A percentile compares a stretch with the other conserved stretches of the same genome.
Conservation (phyloP, 2,797 vertebrate species). For the Emys orbicularis region DNA sequence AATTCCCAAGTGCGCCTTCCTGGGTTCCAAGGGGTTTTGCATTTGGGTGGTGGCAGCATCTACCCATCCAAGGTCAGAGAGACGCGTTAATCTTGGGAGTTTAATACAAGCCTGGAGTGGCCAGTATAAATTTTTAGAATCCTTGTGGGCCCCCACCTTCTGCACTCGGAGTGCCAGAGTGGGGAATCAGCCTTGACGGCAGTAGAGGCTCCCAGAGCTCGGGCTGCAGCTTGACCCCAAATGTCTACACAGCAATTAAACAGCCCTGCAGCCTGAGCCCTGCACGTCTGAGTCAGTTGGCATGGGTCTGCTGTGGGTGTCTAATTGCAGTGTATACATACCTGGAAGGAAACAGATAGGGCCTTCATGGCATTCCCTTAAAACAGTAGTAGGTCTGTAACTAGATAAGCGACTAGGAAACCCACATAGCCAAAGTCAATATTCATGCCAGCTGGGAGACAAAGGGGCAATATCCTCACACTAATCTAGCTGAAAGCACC, state of each 20-base stretch:
- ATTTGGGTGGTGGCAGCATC: too few relatives aligned
- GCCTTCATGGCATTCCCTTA: constrained; percentile 34
- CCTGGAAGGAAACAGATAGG: not conserved
- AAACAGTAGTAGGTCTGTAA: constrained; percentile 36
- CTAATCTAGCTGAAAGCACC: not conserved
- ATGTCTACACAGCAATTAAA: too few relatives aligned
- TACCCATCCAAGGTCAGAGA: too few relatives aligned
- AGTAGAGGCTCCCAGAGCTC: not conserved
- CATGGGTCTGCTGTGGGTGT: not conserved
- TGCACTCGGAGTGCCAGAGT: too few relatives aligned
- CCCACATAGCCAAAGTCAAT: not conserved
- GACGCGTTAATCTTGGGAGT: too few relatives aligned
- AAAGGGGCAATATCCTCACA: not conserved
- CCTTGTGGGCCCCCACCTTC: too few relatives aligned
- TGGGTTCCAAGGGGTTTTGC: too few relatives aligned
- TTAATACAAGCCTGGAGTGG: too few relatives aligned
- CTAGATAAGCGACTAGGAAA: not conserved
- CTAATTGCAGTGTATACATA: not conserved
- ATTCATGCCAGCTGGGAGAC: not conserved
- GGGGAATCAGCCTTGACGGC: too few relatives aligned
- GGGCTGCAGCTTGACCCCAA: not conserved
- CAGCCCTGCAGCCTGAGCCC: not conserved
- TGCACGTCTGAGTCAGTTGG: not conserved
- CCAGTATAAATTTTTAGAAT: too few relatives aligned
- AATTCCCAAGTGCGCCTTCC: too few relatives aligned